phyloP scores from a whole-genome alignment of 2,888 invertebrate genomes.

The Gortyna flavago region DNA sequence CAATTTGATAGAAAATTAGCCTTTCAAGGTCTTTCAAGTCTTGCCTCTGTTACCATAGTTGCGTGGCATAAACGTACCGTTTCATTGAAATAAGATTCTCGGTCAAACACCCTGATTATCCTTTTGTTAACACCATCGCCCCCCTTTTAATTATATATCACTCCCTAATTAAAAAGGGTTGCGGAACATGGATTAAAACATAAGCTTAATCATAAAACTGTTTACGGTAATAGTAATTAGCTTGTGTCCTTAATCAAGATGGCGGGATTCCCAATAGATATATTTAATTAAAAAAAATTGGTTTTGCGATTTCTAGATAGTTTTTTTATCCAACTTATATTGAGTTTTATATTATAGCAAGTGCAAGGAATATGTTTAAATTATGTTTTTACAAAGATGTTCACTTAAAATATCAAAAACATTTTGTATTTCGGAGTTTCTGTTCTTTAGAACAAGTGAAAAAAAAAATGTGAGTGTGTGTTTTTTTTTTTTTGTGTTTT shows the following conservation, averaged over 20 bases:
- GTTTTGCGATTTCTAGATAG: too few relatives aligned
- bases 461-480: too few relatives aligned
- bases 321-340: too few relatives aligned
- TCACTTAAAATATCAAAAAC: background rate
- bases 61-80: slow-evolving; percentile 24
- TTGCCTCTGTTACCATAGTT: slow-evolving; percentile 6
- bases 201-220: slow-evolving; percentile 71
- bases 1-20: background rate
- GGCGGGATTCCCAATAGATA: background rate
- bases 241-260: slow-evolving; percentile 46
- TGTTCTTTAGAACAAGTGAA: too few relatives aligned
- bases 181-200: slow-evolving; percentile 64
- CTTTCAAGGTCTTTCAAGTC: background rate
- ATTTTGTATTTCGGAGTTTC: background rate
- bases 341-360: too few relatives aligned
- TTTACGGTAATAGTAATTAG: slow-evolving; percentile 72
- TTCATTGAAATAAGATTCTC: slow-evolving; percentile 58
- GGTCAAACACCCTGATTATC: slow-evolving; percentile 48
- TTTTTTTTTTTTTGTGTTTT: too few relatives aligned
- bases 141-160: slow-evolving; percentile 66
- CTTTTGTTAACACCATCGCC: slow-evolving; percentile 56
- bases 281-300: background rate
- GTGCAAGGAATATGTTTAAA: background rate
- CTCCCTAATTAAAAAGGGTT: slow-evolving; percentile 72
- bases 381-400: background rate